Evolutionary conservation across 2,113 vertebrate genomes (phyloP), one percentile per base, ranked within the genome.

Genomic region (human): DNA sequence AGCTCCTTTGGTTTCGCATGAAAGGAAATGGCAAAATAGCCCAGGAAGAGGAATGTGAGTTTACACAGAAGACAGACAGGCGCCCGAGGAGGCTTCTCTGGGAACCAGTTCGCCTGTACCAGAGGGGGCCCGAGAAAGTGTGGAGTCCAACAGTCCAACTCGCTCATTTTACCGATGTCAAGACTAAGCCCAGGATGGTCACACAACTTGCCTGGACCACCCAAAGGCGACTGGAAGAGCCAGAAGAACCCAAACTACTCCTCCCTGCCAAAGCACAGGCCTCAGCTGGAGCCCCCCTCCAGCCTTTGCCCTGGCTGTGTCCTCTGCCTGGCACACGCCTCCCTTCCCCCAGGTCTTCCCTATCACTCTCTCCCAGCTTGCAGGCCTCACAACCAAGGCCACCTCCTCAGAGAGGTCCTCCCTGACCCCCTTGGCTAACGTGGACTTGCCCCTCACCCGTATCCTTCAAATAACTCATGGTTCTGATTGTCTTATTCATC

Each of bases 21-120:
- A 96, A 64, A 98, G 97, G 96, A 97, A 97, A 89, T 55, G 52
- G 85, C 43, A 75, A 85, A 90, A 94, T 43, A 97, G 79, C 93
- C 94, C 66, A 1, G 81, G 94, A 45, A 0, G 5, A 57, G 72
- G 90, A 75, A 38, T 35, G 52, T 20, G 86, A 57, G 57, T 48
- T 48, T 76, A 64, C 45, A 38, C 52, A 18, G 0, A 43, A 76
- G 70, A 82, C 57, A 45, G 55, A 23, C 0, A 7, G 61, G 40
- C 13, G 3, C 4, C 13, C 6, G 17, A 5, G 76, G 32, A 64
- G 80, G 66, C 78, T 14, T 6, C 38, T 40, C 80, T 38, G 55
- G 43, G 43, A 68, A 73, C 64, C 11, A 76, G 87, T 22, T 68
- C 1, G 48, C 85, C 85, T 79, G 61, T 20, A 4, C 40, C 73